Conservation (phyloP, 2,888 invertebrate genomes). For the Acleris holmiana region DNA sequence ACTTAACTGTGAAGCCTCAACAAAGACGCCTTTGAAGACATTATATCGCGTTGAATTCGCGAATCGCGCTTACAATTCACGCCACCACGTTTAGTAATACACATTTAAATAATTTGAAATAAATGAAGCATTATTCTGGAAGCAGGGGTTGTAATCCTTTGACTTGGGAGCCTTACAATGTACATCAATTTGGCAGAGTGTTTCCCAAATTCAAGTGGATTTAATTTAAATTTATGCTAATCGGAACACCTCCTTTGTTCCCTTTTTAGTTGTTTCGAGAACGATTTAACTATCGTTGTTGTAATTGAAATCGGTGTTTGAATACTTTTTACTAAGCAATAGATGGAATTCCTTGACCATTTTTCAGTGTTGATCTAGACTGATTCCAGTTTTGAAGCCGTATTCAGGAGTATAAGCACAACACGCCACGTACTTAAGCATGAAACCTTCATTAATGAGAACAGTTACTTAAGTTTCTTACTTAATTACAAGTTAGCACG, state of each 20-base stretch:
- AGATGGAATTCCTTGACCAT: no score
- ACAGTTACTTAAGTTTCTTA: no score
- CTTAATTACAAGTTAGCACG: no score
- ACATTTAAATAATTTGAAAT: slow-evolving; percentile 24
- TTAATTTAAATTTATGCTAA: slow-evolving; percentile 69
- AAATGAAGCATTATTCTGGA: slow-evolving; percentile 14
- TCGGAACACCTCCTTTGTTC: slow-evolving; percentile 44
- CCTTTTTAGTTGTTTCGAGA: slow-evolving; percentile 40
- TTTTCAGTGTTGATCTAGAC: no score
- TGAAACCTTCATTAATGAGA: no score
- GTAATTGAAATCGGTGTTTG: slow-evolving; percentile 9
- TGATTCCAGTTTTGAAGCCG: neutral
- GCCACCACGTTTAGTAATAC: slow-evolving; percentile 10
- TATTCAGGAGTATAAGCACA: no score
- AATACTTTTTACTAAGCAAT: neutral
- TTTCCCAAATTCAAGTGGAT: slow-evolving; percentile 43
- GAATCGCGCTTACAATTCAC: slow-evolving; percentile 10
- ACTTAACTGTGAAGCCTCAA: slow-evolving; percentile 5
- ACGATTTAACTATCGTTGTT: slow-evolving; percentile 10
- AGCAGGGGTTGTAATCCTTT: slow-evolving; percentile 52
- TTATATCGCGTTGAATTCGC: slow-evolving; percentile 6
- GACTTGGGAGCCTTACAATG: slow-evolving; percentile 57
- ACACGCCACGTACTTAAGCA: no score
- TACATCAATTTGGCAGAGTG: slow-evolving; percentile 45
- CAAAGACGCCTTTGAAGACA: slow-evolving; percentile 9